phyloP scores from a whole-genome alignment of 2,797 vertebrate genomes.

The Microctenopoma stevenorrisi region DNA sequence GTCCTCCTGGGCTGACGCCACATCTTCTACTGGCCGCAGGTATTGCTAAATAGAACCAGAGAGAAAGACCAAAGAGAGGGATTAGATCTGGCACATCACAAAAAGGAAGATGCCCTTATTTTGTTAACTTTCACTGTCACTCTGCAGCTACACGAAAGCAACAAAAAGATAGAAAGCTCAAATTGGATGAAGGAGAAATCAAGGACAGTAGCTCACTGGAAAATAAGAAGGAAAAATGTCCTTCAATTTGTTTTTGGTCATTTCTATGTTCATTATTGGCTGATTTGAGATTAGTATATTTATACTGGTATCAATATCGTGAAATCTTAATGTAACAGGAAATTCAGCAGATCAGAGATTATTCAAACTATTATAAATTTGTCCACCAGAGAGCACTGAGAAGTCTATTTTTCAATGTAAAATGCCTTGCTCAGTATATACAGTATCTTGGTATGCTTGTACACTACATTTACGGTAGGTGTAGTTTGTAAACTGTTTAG shows the following conservation, averaged over 20 bases:
- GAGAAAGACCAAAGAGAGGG: neutral
- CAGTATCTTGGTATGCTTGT: no score
- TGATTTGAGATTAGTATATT: neutral
- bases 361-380: neutral
- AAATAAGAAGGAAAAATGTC: no score
- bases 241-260: no score
- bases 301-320: neutral
- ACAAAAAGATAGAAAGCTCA: no score
- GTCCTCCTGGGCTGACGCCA: constrained; percentile 95
- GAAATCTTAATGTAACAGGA: neutral
- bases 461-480: no score
- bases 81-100: neutral
- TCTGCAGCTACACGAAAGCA: no score
- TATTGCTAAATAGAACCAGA: constrained; percentile 87
- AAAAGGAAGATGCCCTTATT: neutral
- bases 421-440: neutral
- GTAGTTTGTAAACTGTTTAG: no score
- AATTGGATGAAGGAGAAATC: no score
- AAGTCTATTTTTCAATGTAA: neutral
- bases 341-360: neutral
- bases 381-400: constrained; percentile 33
- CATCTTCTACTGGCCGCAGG: constrained; percentile 95
- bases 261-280: neutral
- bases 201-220: no score
- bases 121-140: no score